phyloP scores from a whole-genome alignment of 2,888 invertebrate genomes.

The Epinotia nisella region DNA sequence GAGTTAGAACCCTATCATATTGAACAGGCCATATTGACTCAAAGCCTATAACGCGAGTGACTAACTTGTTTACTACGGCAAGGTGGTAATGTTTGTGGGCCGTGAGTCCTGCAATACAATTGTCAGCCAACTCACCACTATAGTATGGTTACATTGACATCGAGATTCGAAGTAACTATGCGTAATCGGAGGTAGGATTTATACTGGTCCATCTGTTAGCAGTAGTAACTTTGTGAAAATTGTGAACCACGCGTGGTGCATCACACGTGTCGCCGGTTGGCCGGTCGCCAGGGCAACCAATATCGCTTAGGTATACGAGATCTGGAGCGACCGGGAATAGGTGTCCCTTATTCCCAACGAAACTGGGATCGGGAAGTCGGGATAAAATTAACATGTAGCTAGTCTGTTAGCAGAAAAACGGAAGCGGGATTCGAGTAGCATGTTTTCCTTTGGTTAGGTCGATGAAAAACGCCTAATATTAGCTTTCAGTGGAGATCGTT shows the following conservation, averaged over 20 bases:
- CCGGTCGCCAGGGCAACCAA: slow-evolving; percentile 49
- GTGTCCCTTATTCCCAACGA: slow-evolving; percentile 36
- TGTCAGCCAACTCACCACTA: no score
- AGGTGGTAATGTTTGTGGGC: slow-evolving; percentile 15
- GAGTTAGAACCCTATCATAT: slow-evolving; percentile 5
- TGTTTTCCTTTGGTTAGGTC: background rate
- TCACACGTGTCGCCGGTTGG: slow-evolving; percentile 46
- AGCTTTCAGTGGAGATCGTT: background rate
- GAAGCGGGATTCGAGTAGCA: slow-evolving; percentile 1
- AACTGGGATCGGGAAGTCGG: slow-evolving; percentile 39
- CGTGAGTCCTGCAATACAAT: background rate
- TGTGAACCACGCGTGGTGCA: slow-evolving; percentile 20
- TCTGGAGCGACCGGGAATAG: slow-evolving; percentile 42
- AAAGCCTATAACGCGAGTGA: slow-evolving; percentile 11
- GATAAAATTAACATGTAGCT: slow-evolving; percentile 32
- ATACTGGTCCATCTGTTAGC: background rate
- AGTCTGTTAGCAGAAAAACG: slow-evolving; percentile 21
- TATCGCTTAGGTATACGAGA: slow-evolving; percentile 29
- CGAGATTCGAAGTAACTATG: background rate
- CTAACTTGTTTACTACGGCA: slow-evolving; percentile 25
- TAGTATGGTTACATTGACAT: background rate
- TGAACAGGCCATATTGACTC: slow-evolving; percentile 2
- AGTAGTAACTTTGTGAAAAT: background rate
- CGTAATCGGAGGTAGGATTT: background rate
- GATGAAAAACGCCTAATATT: background rate